Evolutionary conservation across 1,140 invertebrate genomes (phyloP).

Genomic region (Hydropsyche tenuis): DNA sequence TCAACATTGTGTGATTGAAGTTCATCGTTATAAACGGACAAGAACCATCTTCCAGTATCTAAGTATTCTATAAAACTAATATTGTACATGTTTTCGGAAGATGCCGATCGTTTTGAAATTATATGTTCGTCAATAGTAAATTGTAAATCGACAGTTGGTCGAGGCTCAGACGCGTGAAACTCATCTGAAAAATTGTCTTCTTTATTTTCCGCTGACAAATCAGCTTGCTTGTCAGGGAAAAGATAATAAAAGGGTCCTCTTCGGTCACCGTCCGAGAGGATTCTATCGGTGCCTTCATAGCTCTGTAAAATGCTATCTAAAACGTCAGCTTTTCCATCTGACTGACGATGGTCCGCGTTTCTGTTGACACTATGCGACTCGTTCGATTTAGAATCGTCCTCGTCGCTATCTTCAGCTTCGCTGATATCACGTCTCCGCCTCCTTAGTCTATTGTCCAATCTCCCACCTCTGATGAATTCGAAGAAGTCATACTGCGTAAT

Average conservation of each 20-base stretch:
- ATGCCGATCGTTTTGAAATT: constrained; percentile 65
- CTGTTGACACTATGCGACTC: constrained; percentile 43
- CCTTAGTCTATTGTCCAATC: constrained; percentile 76
- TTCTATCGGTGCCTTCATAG: constrained; percentile 59
- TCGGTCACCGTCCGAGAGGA: constrained; percentile 57
- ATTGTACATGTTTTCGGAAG: constrained; percentile 75
- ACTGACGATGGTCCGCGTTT: constrained; percentile 22
- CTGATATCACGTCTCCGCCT: constrained; percentile 56
- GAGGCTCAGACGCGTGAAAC: constrained; percentile 50
- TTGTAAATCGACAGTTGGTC: constrained; percentile 56
- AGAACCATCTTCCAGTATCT: constrained; percentile 93
- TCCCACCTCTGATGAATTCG: constrained; percentile 85
- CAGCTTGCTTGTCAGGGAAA: constrained; percentile 8
- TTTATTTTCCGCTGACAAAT: constrained; percentile 15
- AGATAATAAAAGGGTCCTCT: constrained; percentile 49
- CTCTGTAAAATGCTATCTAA: constrained; percentile 64
- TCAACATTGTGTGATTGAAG: constrained; percentile 81
- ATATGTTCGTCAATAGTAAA: constrained; percentile 64
- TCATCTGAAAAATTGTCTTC: constrained; percentile 45
- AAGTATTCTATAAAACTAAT: constrained; percentile 87
- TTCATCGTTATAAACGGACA: constrained; percentile 95
- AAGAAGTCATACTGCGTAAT: constrained; percentile 96
- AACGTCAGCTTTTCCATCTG: constrained; percentile 53
- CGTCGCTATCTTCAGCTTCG: constrained; percentile 53
- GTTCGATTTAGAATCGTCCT: constrained; percentile 56